phyloP scores from a whole-genome alignment of 2,113 vertebrate species.

The Thamnaconus septentrionalis region DNA sequence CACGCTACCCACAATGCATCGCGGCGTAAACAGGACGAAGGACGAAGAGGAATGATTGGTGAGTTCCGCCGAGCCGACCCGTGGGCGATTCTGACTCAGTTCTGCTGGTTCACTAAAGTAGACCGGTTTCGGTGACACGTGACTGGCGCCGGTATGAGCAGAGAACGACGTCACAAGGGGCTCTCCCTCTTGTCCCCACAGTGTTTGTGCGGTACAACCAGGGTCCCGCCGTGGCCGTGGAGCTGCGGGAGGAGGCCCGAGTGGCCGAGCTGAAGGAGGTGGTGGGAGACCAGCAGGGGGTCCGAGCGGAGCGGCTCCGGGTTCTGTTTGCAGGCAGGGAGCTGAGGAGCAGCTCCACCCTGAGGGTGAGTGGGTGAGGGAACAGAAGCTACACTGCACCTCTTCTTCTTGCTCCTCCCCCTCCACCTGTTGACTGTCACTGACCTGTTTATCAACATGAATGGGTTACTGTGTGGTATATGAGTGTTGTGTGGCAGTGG shows the following conservation, averaged over 20 bases:
- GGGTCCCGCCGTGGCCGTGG: constrained; percentile 32
- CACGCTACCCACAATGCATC: constrained; percentile 29
- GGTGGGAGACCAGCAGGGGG: constrained; percentile 56
- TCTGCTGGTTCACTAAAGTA: not conserved
- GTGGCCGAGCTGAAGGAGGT: constrained; percentile 49
- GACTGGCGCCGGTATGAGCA: too few species aligned
- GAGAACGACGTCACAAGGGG: too few species aligned
- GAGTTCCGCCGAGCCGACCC: not conserved
- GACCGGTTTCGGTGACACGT: too few species aligned
- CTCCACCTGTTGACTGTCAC: too few species aligned
- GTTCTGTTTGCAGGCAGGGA: constrained; percentile 63
- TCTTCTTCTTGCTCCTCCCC: too few species aligned
- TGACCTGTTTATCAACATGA: too few species aligned
- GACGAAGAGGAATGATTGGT: constrained; percentile 49
- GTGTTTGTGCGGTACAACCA: constrained; percentile 58
- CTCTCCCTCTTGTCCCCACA: constrained; percentile 5
- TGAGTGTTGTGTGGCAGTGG: too few species aligned
- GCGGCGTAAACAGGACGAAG: constrained; percentile 42
- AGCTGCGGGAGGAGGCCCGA: constrained; percentile 40
- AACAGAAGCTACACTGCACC: too few species aligned
- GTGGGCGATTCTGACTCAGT: too few species aligned
- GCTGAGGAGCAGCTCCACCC: constrained; percentile 41
- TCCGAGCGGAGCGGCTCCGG: constrained; percentile 26
- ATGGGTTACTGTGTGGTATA: too few species aligned
- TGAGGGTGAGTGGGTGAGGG: constrained; percentile 41